These are phyloP conservation scores for Yponomeuta malinellus DNA, from an alignment of 2,888 invertebrate species.

Conservation along the genomic window DNA sequence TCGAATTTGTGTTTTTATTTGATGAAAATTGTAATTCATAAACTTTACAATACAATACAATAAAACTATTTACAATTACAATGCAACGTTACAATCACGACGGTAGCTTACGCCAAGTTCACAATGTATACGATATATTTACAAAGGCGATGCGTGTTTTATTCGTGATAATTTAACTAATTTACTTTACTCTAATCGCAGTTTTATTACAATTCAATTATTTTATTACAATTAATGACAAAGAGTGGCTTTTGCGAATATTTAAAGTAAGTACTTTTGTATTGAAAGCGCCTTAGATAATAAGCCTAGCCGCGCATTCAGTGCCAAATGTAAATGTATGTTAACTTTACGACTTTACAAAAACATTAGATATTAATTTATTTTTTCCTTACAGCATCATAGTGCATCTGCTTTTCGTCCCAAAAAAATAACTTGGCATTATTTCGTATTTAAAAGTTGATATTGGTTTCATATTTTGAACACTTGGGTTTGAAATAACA, in stretches of 20 bases:
- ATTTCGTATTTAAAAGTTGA: background rate
- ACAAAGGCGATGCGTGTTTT: constrained; percentile 50
- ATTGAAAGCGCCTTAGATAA: background rate
- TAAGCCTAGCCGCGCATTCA: background rate
- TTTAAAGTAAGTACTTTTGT: background rate
- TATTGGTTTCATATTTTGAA: background rate
- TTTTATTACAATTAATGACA: constrained; percentile 13
- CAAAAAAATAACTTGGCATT: background rate
- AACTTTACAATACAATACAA: constrained; percentile 58
- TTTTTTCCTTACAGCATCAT: no score
- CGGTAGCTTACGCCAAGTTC: constrained; percentile 41
- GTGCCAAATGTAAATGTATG: background rate
- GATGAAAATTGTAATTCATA: constrained; percentile 73
- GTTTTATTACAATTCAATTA: constrained; percentile 12
- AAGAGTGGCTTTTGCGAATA: constrained; percentile 4
- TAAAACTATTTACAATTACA: constrained; percentile 75
- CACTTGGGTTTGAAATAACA: background rate
- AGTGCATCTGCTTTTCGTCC: no score
- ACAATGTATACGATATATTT: constrained; percentile 36
- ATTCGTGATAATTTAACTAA: constrained; percentile 22
- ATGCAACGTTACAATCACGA: constrained; percentile 53
- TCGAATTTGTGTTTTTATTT: constrained; percentile 64
- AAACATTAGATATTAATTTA: background rate
- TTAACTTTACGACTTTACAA: background rate
- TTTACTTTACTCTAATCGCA: constrained; percentile 9